Evolutionary conservation across 2,888 invertebrate species (phyloP).

Genomic region (Junonia oenone): DNA sequence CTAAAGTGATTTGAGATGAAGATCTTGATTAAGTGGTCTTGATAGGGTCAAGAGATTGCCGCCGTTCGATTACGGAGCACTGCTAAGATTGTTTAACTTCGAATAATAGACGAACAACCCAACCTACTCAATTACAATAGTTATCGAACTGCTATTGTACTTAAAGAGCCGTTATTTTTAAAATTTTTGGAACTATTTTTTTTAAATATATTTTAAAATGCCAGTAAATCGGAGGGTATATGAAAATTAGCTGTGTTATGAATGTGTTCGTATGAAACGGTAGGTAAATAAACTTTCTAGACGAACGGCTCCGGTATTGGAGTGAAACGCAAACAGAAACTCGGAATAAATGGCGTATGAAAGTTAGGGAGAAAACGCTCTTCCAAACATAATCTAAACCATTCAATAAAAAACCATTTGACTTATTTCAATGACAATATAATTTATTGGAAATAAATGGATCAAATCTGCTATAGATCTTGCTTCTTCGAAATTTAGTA

Average conservation of each 20-base stretch:
- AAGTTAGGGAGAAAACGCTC: conserved; percentile 38
- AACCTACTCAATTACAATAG: background rate
- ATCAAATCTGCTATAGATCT: conserved; percentile 20
- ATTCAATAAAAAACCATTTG: conserved; percentile 35
- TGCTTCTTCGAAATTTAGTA: conserved; percentile 23
- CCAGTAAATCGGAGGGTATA: background rate
- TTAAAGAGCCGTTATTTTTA: background rate
- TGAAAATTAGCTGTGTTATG: conserved; percentile 23
- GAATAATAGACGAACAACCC: conserved; percentile 9
- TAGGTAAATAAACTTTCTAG: conserved; percentile 56
- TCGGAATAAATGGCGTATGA: conserved; percentile 51
- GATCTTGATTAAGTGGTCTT: conserved; percentile 19
- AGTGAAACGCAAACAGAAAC: conserved; percentile 57
- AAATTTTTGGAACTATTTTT: too few relatives aligned
- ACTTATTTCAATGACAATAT: conserved; percentile 31
- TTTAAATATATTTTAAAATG: too few relatives aligned
- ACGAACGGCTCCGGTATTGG: conserved; percentile 46
- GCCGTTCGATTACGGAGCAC: conserved; percentile 16
- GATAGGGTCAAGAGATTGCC: conserved; percentile 18
- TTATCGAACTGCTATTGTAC: background rate
- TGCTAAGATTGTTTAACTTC: conserved; percentile 16
- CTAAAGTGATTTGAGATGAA: conserved; percentile 13
- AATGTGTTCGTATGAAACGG: conserved; percentile 46
- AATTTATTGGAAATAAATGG: conserved; percentile 26
- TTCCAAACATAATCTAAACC: conserved; percentile 35